Conservation (phyloP, 2,797 vertebrate species). For the Sciaenops ocellatus region DNA sequence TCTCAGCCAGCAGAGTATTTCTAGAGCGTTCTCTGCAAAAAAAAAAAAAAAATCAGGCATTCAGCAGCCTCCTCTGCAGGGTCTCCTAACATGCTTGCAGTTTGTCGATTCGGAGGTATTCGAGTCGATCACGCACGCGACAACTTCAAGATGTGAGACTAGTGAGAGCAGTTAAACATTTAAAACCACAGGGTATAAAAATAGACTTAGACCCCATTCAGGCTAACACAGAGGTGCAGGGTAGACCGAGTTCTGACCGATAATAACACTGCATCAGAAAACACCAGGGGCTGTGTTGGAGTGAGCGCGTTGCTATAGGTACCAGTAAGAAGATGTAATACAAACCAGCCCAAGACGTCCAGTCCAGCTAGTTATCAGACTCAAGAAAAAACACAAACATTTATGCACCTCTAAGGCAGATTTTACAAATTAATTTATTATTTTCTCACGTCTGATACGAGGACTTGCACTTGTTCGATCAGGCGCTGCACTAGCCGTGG, state of each 20-base stretch:
- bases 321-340: conserved; percentile 25
- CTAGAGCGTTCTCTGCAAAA: conserved; percentile 40
- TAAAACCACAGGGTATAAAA: not conserved
- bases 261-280: conserved; percentile 23
- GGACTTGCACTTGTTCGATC: not conserved
- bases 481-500: not conserved
- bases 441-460: not conserved
- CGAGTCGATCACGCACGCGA: conserved; percentile 14
- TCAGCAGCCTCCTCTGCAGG: conserved; percentile 27
- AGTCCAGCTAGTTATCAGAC: conserved; percentile 12
- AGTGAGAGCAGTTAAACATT: conserved; percentile 13
- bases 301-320: conserved; percentile 33
- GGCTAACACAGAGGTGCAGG: not conserved
- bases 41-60: conserved; percentile 15
- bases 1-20: conserved; percentile 57
- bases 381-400: not conserved
- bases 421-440: not conserved
- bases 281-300: conserved; percentile 2
- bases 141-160: conserved; percentile 1
- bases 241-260: not conserved
- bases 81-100: conserved; percentile 22
- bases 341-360: conserved; percentile 7
- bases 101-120: conserved; percentile 17
- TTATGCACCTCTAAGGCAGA: not conserved
- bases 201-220: not conserved